These are phyloP conservation scores for Tigriopus japonicus DNA, from an alignment of 1,140 invertebrate species.

Conservation along the genomic window DNA sequence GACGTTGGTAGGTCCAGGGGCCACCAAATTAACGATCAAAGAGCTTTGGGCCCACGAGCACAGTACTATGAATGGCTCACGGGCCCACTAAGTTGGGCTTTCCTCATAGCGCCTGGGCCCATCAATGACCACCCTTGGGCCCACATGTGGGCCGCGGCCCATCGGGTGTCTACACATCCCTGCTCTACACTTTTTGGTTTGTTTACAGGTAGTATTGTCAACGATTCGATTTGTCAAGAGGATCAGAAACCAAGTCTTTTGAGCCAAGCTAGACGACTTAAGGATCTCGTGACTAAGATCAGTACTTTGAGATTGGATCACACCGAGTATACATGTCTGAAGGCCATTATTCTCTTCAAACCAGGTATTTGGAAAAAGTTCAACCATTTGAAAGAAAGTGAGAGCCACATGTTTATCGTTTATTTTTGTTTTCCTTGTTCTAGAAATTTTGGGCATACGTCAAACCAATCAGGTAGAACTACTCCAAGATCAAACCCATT, in stretches of 20 bases:
- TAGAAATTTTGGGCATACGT: constrained; percentile 43
- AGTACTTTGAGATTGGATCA: constrained; percentile 45
- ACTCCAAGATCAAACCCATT: constrained; percentile 53
- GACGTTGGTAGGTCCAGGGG: no score
- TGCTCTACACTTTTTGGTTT: no score
- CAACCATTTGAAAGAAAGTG: no score
- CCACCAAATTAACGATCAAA: no score
- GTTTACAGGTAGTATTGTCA: constrained; percentile 1
- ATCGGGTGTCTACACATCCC: no score
- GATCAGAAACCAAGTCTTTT: constrained; percentile 24
- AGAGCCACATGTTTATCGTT: background rate
- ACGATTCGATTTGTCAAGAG: constrained; percentile 5
- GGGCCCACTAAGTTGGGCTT: no score
- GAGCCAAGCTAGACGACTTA: constrained; percentile 34
- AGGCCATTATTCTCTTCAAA: constrained; percentile 58
- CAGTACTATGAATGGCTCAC: no score
- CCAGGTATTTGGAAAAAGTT: constrained; percentile 50
- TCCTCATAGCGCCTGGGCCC: no score
- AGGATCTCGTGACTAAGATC: constrained; percentile 42
- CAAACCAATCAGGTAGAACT: constrained; percentile 41
- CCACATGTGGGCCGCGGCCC: no score
- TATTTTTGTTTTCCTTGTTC: constrained; percentile 11
- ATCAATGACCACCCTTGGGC: no score
- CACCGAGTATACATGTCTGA: constrained; percentile 63
- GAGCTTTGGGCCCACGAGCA: no score